Evolutionary conservation across 92 coral and sea anemone genomes (phyloP).

Genomic region (Diadumene lineata): DNA sequence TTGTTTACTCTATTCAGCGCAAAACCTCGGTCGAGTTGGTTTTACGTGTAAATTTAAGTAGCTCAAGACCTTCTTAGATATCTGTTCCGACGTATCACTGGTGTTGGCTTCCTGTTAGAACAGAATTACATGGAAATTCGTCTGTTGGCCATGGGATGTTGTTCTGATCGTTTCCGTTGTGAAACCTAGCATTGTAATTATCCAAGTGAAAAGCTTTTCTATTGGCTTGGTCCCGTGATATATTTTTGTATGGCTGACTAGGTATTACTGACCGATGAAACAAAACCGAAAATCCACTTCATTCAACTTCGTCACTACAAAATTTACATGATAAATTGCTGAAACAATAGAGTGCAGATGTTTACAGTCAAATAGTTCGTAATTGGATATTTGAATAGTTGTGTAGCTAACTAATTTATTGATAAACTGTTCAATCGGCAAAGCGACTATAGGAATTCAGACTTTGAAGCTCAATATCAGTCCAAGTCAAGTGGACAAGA

Average conservation of each 20-base stretch:
- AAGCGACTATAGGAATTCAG: background rate
- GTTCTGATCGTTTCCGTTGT: background rate
- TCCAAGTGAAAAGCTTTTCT: background rate
- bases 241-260: background rate
- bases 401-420: background rate
- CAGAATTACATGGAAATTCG: no score
- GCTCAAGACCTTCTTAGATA: no score
- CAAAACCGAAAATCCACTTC: background rate
- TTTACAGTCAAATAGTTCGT: background rate
- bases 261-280: background rate
- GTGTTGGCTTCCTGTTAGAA: no score
- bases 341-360: background rate
- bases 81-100: no score
- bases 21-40: no score
- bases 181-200: background rate
- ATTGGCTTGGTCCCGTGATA: background rate
- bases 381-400: background rate
- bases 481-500: background rate
- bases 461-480: background rate
- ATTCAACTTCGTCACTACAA: background rate
- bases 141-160: no score
- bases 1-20: no score
- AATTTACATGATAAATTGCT: background rate
- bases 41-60: no score
- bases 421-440: background rate